phyloP scores from a whole-genome alignment of 2,113 vertebrate genomes.

The Pristiophorus japonicus region DNA sequence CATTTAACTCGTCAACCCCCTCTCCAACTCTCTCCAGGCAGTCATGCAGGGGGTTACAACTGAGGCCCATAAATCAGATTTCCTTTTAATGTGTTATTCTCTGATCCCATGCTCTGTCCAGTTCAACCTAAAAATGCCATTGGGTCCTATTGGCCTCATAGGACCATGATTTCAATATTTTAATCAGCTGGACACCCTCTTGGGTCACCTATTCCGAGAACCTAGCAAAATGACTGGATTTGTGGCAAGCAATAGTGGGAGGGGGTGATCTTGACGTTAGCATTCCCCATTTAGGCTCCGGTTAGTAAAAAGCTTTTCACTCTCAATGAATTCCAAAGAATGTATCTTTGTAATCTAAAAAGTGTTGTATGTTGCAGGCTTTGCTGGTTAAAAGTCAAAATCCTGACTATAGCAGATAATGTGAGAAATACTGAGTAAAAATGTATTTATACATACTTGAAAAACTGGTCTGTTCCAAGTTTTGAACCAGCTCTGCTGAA shows the following conservation, averaged over 20 bases:
- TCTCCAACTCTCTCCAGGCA: too few species aligned
- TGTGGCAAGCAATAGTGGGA: neutral
- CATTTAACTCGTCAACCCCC: too few species aligned
- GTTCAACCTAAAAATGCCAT: too few species aligned
- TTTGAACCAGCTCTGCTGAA: constrained; percentile 73
- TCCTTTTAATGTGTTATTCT: too few species aligned
- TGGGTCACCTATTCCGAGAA: neutral
- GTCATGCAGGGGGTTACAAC: too few species aligned
- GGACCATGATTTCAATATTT: neutral
- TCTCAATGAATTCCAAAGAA: neutral
- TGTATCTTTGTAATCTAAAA: neutral
- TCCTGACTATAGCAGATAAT: neutral
- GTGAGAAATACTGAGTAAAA: neutral
- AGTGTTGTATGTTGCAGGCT: neutral
- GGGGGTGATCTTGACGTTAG: neutral
- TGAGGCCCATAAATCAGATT: too few species aligned
- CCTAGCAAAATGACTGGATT: neutral
- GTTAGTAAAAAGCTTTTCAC: neutral
- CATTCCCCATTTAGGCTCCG: neutral
- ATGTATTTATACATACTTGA: constrained; percentile 62
- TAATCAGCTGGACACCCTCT: neutral
- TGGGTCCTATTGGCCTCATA: neutral
- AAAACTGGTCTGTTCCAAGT: constrained; percentile 80
- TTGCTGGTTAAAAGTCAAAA: neutral
- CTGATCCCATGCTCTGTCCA: too few species aligned